Evolutionary conservation across 2,113 vertebrate genomes (phyloP), one percentile per base, ranked within the genome.

Genomic region (Monarcha castaneiventris): DNA sequence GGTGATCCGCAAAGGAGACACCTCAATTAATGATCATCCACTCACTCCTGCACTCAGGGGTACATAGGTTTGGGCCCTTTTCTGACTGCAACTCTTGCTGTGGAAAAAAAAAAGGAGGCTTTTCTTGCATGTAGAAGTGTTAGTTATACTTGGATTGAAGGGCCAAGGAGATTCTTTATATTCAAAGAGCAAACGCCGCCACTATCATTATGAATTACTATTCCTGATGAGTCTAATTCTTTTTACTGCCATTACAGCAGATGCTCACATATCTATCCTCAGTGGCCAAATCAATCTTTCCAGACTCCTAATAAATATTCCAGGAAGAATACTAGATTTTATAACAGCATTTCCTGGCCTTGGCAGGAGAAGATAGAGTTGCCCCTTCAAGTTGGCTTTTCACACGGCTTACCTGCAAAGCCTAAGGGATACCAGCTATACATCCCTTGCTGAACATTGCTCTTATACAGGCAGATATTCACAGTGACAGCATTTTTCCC

Each of bases 171-270:
- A 85, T 89, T 89, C 69, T 97, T 98, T 98, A 87, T 96, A 97
- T 97, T 97, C 97, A 78, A 90, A 96, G 95, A 97, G 94, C 96
- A 97, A 95, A 89, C 91, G 84, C 55, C 1, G 0, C 67, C 55
- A 71, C 90, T 75, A 96, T 97, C 97, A 93, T 97, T 96, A 96
- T 97, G 97, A 97, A 97, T 98, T 97, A 97, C 97, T 93, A 11
- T 80, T 90, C 91, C 79, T 98, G 97, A 98, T 97, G 97, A 97
- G 92, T 95, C 88, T 97, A 97, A 97, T 98, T 97, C 96, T 96
- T 98, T 96, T 96, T 95, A 93, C 77, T 96, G 96, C 94, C 93
- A 96, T 96, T 95, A 94, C n/a, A 97, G 84, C 97, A 97, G 97
- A 97, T 97, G 97, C 94, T 96, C 85, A 55, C 92, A 88, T 96